Evolutionary conservation across 92 coral and sea anemone genomes (phyloP).

Genomic region (Paramuricea clavata): DNA sequence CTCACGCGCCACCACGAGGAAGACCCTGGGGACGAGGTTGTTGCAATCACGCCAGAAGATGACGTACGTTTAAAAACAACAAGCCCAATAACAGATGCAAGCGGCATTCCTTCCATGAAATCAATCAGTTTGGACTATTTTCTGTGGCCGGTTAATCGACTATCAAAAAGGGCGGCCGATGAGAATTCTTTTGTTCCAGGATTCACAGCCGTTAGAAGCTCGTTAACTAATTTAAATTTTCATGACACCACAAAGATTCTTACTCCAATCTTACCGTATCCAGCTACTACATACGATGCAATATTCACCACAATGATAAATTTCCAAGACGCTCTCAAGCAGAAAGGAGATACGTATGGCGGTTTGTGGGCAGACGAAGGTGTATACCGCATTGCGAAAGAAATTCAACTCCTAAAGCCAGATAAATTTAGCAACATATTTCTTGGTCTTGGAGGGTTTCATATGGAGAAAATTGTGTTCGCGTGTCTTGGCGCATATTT

Average conservation of each 20-base stretch:
- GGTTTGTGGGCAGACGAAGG: constrained; percentile 41
- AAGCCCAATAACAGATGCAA: background rate
- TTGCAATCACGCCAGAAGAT: constrained; percentile 5
- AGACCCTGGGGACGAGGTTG: no score
- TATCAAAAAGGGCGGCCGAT: no score
- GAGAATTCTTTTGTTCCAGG: no score
- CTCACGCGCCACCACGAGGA: no score
- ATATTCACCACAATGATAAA: constrained; percentile 27
- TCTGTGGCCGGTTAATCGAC: no score
- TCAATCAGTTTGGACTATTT: no score
- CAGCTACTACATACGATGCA: constrained; percentile 35
- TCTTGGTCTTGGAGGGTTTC: constrained; percentile 38
- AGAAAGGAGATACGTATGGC: constrained; percentile 29
- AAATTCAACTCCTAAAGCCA: constrained; percentile 12
- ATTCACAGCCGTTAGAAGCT: constrained; percentile 31
- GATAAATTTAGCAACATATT: constrained; percentile 24
- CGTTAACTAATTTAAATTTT: no score
- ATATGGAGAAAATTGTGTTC: constrained; percentile 32
- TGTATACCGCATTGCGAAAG: constrained; percentile 27
- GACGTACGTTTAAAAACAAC: constrained; percentile 2
- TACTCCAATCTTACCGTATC: constrained; percentile 35
- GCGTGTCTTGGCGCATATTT: constrained; percentile 28
- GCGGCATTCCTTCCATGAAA: background rate
- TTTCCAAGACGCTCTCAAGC: constrained; percentile 34
- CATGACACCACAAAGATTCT: constrained; percentile 27